These are phyloP conservation scores for Arctocebus calabarensis DNA, from an alignment of 2,797 vertebrate species.

Conservation along the genomic window DNA sequence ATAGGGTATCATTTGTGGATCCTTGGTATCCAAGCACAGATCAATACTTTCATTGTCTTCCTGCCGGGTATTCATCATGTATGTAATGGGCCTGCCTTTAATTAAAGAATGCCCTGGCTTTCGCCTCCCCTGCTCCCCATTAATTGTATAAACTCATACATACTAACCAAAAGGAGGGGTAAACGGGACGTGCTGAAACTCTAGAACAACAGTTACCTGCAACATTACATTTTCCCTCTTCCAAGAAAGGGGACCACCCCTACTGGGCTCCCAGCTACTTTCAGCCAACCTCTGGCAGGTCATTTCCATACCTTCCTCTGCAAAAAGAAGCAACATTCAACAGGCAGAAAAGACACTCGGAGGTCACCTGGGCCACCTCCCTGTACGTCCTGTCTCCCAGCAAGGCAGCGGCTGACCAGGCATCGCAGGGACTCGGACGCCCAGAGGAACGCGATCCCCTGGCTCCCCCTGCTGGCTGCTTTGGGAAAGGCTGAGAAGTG, in stretches of 20 bases:
- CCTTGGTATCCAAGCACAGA: not conserved
- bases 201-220: not conserved
- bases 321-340: not conserved
- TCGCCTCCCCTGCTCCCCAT: rapidly evolving
- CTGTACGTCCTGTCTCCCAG: not conserved
- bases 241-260: not conserved
- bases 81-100: not conserved
- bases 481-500: not conserved
- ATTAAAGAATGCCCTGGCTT: not conserved
- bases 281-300: not conserved
- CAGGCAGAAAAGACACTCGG: conserved; percentile 36
- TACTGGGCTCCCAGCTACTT: not conserved
- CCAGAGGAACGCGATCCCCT: not conserved
- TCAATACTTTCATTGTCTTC: not conserved
- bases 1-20: not conserved
- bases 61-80: not conserved
- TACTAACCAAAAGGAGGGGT: not conserved
- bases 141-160: not conserved
- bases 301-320: not conserved
- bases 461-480: conserved; percentile 45
- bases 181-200: not conserved
- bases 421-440: not conserved
- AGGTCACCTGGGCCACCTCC: conserved; percentile 32
- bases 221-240: not conserved
- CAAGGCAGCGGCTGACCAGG: rapidly evolving